These are phyloP conservation scores for Sula dactylatra DNA, from an alignment of 2,113 vertebrate species.

Conservation along the genomic window DNA sequence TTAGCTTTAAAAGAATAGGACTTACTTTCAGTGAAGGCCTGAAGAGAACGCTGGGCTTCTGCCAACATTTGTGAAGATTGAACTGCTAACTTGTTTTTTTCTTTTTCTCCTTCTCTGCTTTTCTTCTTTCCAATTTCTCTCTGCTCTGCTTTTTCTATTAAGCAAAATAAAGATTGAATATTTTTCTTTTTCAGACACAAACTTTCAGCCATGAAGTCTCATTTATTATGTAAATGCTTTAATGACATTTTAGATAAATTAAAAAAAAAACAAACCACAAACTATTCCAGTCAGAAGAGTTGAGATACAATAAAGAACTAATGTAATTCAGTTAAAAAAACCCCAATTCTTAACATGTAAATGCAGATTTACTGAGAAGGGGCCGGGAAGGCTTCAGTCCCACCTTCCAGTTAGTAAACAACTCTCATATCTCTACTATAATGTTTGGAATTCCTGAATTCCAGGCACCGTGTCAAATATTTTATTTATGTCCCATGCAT, in stretches of 20 bases:
- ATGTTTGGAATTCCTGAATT: background rate
- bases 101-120: conserved; percentile 73
- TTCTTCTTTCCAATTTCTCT: conserved; percentile 75
- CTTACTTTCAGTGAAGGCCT: conserved; percentile 72
- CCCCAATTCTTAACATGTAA: background rate
- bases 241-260: background rate
- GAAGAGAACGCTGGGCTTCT: conserved; percentile 41
- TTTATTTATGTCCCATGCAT: background rate
- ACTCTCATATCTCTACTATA: background rate
- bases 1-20: background rate
- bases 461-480: background rate
- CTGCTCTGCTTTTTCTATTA: conserved; percentile 66
- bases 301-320: background rate
- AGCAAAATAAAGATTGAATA: conserved; percentile 26
- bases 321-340: background rate
- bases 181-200: background rate
- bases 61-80: conserved; percentile 43
- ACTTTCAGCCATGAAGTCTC: background rate
- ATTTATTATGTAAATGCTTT: background rate
- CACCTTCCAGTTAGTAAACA: background rate
- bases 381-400: rapidly evolving
- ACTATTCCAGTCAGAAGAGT: background rate
- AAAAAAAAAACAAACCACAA: background rate
- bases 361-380: background rate
- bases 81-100: conserved; percentile 55